These are phyloP conservation scores for Chamaea fasciata DNA, from an alignment of 2,113 vertebrate species.

Conservation along the genomic window DNA sequence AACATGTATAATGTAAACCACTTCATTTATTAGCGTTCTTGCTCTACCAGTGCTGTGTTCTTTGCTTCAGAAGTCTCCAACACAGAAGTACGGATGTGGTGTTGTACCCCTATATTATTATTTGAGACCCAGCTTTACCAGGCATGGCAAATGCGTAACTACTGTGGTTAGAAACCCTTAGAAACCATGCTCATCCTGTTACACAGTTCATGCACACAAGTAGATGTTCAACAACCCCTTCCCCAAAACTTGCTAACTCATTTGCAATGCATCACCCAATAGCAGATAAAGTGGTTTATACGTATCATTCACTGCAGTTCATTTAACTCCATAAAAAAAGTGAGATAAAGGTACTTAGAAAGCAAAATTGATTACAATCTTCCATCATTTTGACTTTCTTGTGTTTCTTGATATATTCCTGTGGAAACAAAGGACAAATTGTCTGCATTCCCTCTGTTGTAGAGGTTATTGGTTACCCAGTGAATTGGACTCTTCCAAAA, in stretches of 20 bases:
- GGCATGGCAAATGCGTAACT: not conserved
- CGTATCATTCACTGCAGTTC: not conserved
- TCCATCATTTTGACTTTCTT: not conserved
- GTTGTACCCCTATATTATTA: not conserved
- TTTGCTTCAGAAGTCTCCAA: not conserved
- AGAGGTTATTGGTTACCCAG: not conserved
- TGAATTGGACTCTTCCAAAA: not conserved
- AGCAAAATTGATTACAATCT: not conserved
- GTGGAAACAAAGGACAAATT: not conserved
- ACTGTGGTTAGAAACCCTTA: not conserved
- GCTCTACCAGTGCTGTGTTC: not conserved
- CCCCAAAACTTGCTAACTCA: not conserved
- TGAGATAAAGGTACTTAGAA: not conserved
- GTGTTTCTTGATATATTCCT: not conserved
- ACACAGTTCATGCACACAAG: fast-evolving
- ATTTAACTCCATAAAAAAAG: not conserved
- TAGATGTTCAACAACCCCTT: not conserved
- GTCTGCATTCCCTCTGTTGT: not conserved
- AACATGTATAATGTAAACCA: not conserved
- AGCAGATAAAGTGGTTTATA: not conserved
- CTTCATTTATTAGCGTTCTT: not conserved
- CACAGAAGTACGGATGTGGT: not conserved
- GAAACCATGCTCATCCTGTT: not conserved
- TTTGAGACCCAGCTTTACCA: not conserved
- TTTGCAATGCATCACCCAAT: not conserved